phyloP scores from a whole-genome alignment of 2,888 invertebrate genomes.

The Cosmia trapezina region DNA sequence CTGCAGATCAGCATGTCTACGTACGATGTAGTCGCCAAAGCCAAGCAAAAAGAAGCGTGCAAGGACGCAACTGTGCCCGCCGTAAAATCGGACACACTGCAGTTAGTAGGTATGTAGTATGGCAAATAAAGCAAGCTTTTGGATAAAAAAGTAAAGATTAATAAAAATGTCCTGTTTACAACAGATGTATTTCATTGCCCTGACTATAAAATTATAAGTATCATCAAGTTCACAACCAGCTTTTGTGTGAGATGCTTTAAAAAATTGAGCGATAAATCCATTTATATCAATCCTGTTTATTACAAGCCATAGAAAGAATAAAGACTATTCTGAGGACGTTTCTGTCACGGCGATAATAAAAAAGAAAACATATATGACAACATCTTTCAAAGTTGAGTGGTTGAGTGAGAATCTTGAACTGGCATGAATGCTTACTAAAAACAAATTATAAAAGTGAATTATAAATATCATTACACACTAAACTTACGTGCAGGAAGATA shows the following conservation, averaged over 20 bases:
- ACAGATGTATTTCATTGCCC: constrained; percentile 24
- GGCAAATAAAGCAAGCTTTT: constrained; percentile 1
- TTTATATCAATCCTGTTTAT: constrained; percentile 1
- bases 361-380: constrained; percentile 18
- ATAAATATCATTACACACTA: not conserved
- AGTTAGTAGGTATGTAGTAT: constrained; percentile 35
- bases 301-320: not conserved
- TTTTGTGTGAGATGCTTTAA: not conserved
- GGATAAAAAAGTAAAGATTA: not conserved
- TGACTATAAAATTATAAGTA: not conserved
- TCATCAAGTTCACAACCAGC: not conserved
- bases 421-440: constrained; percentile 7
- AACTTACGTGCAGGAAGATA: not conserved
- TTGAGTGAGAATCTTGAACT: not conserved
- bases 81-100: not conserved
- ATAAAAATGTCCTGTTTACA: not conserved
- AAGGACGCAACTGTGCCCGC: not conserved
- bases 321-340: not conserved
- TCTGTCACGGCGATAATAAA: not conserved
- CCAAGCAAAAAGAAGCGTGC: constrained; percentile 10
- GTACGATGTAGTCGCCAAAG: constrained; percentile 58
- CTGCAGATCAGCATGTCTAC: constrained; percentile 55
- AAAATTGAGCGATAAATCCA: not conserved
- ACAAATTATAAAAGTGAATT: constrained; percentile 39
- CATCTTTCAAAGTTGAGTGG: constrained; percentile 3